Base-by-base conservation (phyloP, 2,113 vertebrate species). In the Saguinus imperator region DNA sequence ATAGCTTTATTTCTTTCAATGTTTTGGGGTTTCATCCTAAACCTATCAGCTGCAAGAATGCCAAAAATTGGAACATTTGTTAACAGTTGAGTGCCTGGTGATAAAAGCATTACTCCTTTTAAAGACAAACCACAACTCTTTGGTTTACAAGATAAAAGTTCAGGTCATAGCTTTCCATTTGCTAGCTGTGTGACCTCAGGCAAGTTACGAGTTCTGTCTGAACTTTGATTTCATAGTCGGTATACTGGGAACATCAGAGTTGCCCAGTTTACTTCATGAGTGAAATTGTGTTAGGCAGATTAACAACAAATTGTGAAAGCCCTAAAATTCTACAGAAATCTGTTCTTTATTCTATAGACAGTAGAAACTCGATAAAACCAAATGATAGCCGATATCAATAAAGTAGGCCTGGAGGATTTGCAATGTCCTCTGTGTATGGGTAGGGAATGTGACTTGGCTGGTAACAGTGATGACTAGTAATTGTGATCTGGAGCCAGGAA, bases 401-500 rank as follows among this genome's bases (percentile, higher is more conserved):
- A 4, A 77, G 45, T 27, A 61, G 20, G 23, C 20, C 32, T 70
- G 75, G 16, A 70, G n/a, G 8, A 43, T 57, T 81, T 13, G n/a
- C 29, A 64, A 48, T 75, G 20, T 20, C 75, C 13, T 64, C 10
- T 85, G 50, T 66, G 50, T 32, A 48, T 43, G 25, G 23, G 9
- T 43, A 81, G 45, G 35, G 10, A 13, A 3, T 57, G 2, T 25
- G 6, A 14, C 25, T 18, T 11, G 8, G 37, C 8, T 20, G 20
- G 17, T 55, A 17, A 17, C 0, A 48, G 9, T 1, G 11, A 73
- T 3, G 12, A 1, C n/a, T 29, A 11, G 8, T 20, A 11, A 27
- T 6, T 7, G 0, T 7, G 12, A n/a, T 6, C 11, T 14, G 4
- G 23, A 14, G 13, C 6, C 92, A 48, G 48, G 16, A 40, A 18